phyloP scores from a whole-genome alignment of 2,113 vertebrate genomes.

The Callaeas wilsoni region DNA sequence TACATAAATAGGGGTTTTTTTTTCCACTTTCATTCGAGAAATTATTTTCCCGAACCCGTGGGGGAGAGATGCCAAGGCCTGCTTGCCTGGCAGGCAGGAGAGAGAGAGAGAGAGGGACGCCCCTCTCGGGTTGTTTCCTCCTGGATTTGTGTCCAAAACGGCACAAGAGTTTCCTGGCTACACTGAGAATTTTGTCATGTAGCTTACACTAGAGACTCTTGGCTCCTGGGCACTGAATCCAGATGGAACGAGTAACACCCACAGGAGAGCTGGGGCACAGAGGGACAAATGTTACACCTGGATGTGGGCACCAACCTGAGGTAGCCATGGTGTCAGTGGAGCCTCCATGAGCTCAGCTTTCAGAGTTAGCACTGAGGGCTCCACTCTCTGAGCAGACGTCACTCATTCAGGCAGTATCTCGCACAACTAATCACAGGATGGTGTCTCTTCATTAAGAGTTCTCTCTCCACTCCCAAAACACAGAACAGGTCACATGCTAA shows the following conservation, averaged over 20 bases:
- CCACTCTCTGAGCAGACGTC: not conserved
- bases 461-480: not conserved
- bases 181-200: not conserved
- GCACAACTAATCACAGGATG: too few relatives aligned
- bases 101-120: too few relatives aligned
- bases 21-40: too few relatives aligned
- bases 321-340: not conserved
- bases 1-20: too few relatives aligned
- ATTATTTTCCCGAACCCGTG: too few relatives aligned
- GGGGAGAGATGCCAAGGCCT: too few relatives aligned
- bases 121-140: too few relatives aligned
- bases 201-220: not conserved
- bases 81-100: too few relatives aligned
- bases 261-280: not conserved
- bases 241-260: not conserved
- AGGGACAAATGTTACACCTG: not conserved
- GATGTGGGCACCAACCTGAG: not conserved
- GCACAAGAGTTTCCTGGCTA: not conserved
- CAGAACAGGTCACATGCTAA: not conserved
- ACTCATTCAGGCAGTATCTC: not conserved
- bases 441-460: not conserved
- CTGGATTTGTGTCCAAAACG: too few relatives aligned
- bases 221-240: not conserved
- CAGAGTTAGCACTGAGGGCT: not conserved
- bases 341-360: not conserved